Percentiles rank a stretch among this genome's conserved stretches.
phyloP scores from a whole-genome alignment of 1,140 invertebrate species.

The Carcinoscorpius rotundicauda region DNA sequence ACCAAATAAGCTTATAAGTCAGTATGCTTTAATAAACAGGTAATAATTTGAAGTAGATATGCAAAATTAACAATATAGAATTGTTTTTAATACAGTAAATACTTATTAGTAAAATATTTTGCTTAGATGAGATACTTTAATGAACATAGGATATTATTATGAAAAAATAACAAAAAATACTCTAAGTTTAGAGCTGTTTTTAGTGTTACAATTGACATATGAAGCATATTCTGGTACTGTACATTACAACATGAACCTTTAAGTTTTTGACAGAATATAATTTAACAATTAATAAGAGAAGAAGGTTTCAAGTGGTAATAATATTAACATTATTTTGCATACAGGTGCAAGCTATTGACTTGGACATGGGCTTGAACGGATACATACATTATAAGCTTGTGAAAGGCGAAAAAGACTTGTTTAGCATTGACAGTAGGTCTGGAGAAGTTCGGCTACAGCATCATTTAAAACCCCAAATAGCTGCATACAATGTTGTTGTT shows the following conservation, averaged over 20 bases:
- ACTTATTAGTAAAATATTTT: no score
- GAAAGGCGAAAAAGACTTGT: conserved; percentile 46
- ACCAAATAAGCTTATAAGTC: no score
- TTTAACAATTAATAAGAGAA: no score
- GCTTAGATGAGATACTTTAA: no score
- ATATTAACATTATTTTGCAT: not conserved
- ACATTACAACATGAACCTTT: no score
- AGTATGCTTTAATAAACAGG: no score
- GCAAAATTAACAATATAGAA: no score
- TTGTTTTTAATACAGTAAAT: no score
- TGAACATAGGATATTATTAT: not conserved
- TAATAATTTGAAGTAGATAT: no score
- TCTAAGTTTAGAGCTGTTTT: not conserved
- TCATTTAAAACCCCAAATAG: not conserved
- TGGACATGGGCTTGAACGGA: conserved; percentile 73
- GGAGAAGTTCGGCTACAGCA: not conserved
- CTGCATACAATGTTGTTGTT: not conserved
- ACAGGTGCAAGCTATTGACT: conserved; percentile 66
- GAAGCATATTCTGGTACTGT: not conserved
- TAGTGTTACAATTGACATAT: not conserved
- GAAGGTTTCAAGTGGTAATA: not conserved
- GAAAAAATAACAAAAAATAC: not conserved
- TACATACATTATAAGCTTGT: conserved; percentile 82
- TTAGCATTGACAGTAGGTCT: not conserved
- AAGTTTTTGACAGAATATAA: no score